A percentile compares a stretch with the other conserved stretches of the same genome.
These are phyloP conservation scores for Leucoraja ocellata DNA, from an alignment of 2,797 vertebrate genomes.

Conservation along the genomic window DNA sequence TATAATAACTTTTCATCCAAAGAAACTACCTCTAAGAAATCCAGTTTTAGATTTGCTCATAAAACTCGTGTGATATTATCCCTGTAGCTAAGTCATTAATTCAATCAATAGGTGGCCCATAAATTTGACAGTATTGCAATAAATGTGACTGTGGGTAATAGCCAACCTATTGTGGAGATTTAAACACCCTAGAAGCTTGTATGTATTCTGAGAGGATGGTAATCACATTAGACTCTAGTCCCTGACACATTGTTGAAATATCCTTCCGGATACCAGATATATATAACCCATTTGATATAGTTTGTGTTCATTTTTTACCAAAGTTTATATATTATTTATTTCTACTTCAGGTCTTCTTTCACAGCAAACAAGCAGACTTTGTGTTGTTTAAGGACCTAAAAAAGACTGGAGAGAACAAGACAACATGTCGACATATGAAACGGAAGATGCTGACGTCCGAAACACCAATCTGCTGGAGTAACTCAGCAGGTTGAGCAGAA, in stretches of 20 bases:
- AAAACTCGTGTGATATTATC: not conserved
- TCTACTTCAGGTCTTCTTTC: not conserved
- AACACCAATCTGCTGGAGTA: no score
- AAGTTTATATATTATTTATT: not conserved
- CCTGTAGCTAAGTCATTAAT: not conserved
- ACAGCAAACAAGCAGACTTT: not conserved
- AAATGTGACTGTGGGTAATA: not conserved
- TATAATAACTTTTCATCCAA: constrained; percentile 9
- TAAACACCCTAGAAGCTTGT: not conserved
- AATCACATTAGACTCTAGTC: not conserved
- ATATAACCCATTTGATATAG: not conserved
- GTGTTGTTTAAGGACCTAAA: not conserved
- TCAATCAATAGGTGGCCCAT: not conserved
- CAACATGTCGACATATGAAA: no score
- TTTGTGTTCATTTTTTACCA: not conserved
- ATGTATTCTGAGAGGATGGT: no score
- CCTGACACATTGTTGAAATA: not conserved
- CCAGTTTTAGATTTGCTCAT: not conserved
- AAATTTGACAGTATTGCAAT: constrained; percentile 5
- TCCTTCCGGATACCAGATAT: constrained; percentile 3
- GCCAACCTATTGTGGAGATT: not conserved
- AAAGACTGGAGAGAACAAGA: no score
- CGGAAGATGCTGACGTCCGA: no score
- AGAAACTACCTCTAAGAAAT: not conserved
- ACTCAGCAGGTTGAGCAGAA: no score